phyloP scores from a whole-genome alignment of 2,797 vertebrate genomes.

The Staurois parvus region DNA sequence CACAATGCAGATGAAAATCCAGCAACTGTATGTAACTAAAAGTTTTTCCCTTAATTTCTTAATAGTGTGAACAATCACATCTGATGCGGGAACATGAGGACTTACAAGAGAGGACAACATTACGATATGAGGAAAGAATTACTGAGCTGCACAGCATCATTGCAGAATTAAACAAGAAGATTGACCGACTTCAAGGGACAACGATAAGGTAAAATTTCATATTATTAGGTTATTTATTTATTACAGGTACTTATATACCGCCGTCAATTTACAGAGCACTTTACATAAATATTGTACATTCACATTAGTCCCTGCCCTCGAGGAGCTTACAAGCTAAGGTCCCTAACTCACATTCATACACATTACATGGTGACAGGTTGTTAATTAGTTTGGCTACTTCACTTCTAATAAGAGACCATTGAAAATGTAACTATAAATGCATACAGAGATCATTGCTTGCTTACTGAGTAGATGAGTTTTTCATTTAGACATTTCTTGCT shows the following conservation, averaged over 20 bases:
- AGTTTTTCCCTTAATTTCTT: constrained; percentile 7
- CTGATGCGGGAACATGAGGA: constrained; percentile 87
- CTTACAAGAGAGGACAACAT: constrained; percentile 80
- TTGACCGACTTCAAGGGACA: constrained; percentile 81
- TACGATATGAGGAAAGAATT: constrained; percentile 87
- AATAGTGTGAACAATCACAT: constrained; percentile 85
- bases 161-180: constrained; percentile 88
- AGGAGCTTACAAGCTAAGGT: no score
- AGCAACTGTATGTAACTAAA: not conserved
- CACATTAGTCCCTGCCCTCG: no score
- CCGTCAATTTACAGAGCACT: no score
- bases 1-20: not conserved
- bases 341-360: no score
- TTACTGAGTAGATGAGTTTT: not conserved
- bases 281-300: no score
- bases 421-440: not conserved
- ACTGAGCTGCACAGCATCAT: constrained; percentile 88
- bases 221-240: no score
- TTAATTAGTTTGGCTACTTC: no score
- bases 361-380: not conserved
- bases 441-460: not conserved
- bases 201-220: constrained; percentile 79
- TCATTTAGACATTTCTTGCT: not conserved
- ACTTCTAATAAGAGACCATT: no score
- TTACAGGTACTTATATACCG: no score